A percentile compares a stretch with the other conserved stretches of the same genome.
Evolutionary conservation across 2,888 invertebrate species (phyloP).

Genomic region (Zygaena filipendulae): DNA sequence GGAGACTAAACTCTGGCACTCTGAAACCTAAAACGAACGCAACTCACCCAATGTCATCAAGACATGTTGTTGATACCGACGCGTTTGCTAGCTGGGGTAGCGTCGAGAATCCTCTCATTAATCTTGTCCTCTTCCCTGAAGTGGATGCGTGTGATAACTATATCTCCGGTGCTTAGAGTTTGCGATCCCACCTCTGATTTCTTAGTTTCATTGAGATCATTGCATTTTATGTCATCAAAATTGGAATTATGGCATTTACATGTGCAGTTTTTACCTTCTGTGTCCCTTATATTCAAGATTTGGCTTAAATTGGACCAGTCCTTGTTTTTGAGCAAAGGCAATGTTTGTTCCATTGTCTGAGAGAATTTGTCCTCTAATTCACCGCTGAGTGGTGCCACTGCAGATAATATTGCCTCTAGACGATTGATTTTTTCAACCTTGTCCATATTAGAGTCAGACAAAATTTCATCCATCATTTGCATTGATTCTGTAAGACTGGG

Average conservation of each 20-base stretch:
- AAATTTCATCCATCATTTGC: constrained; percentile 88
- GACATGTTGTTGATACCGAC: constrained; percentile 52
- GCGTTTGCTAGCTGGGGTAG: constrained; percentile 50
- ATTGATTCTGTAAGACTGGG: constrained; percentile 89
- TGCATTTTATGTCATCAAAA: constrained; percentile 45
- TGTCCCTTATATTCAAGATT: constrained; percentile 54
- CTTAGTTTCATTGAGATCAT: constrained; percentile 56
- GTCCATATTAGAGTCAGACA: constrained; percentile 85
- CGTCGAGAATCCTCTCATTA: constrained; percentile 55
- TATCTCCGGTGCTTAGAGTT: constrained; percentile 91
- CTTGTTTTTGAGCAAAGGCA: constrained; percentile 62
- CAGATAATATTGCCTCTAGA: constrained; percentile 85
- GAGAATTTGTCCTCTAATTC: constrained; percentile 65
- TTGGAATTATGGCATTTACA: constrained; percentile 68
- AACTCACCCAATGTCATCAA: constrained; percentile 43
- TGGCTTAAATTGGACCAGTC: constrained; percentile 64
- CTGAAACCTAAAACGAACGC: constrained; percentile 47
- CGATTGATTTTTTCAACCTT: constrained; percentile 87
- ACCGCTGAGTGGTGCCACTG: constrained; percentile 77
- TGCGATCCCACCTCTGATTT: constrained; percentile 76
- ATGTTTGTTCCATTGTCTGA: constrained; percentile 62
- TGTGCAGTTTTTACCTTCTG: constrained; percentile 56
- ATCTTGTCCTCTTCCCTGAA: constrained; percentile 61
- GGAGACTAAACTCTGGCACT: constrained; percentile 53
- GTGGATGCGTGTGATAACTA: constrained; percentile 88